These are phyloP conservation scores for Rhinolophus ferrumequinum DNA, from an alignment of 2,113 vertebrate genomes.

Conservation along the genomic window DNA sequence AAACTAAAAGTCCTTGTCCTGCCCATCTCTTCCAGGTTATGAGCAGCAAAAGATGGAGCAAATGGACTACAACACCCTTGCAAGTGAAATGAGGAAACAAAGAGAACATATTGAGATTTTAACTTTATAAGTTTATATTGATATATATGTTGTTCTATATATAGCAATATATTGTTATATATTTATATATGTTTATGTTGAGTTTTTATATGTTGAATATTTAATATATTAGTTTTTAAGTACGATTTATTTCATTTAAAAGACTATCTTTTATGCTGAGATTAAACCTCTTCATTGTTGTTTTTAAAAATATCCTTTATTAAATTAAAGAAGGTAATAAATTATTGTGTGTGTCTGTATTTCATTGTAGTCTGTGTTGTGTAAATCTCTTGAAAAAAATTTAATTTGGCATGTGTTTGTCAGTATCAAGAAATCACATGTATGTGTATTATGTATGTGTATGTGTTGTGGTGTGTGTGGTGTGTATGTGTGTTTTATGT, in stretches of 20 bases:
- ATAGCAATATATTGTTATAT: background rate
- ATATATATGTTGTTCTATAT: background rate
- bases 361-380: background rate
- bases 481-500: background rate
- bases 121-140: background rate
- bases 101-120: background rate
- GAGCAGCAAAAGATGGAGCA: background rate
- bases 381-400: background rate
- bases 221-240: background rate
- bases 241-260: background rate
- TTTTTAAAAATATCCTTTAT: background rate
- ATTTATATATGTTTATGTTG: background rate
- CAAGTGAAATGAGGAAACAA: background rate
- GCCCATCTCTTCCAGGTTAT: too few species aligned
- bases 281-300: background rate
- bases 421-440: background rate
- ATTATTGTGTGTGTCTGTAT: background rate
- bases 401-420: background rate
- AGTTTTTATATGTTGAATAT: background rate
- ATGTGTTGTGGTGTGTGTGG: background rate
- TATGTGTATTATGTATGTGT: background rate
- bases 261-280: background rate
- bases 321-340: background rate
- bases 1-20: background rate
- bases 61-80: background rate